phyloP scores from a whole-genome alignment of 64 coral and sea anemone genomes.

The Anthopleura sola region DNA sequence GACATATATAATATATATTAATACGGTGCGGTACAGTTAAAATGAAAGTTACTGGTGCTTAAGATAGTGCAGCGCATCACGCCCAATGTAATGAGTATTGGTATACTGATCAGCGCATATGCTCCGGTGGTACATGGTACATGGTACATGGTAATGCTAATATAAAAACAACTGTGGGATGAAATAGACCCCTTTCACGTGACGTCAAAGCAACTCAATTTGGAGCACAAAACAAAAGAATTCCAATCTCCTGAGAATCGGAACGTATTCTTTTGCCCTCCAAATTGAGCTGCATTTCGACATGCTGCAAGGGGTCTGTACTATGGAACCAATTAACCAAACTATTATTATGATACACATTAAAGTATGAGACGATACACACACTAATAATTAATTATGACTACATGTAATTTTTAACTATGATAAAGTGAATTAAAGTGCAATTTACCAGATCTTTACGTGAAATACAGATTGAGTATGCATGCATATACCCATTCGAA shows the following conservation, averaged over 20 bases:
- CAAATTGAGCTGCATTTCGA: too few relatives aligned
- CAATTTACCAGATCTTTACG: background rate
- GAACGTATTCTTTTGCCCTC: too few relatives aligned
- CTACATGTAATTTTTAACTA: background rate
- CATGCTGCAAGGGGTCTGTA: too few relatives aligned
- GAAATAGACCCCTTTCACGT: too few relatives aligned
- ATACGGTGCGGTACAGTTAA: background rate
- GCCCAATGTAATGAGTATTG: too few relatives aligned
- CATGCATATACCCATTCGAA: slow-evolving; percentile 6
- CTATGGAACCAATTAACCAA: background rate
- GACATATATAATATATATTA: background rate
- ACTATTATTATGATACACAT: background rate
- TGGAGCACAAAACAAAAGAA: too few relatives aligned
- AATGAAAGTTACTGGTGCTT: background rate
- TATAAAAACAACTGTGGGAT: background rate
- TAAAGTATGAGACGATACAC: background rate
- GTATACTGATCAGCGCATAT: background rate
- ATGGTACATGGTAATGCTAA: too few relatives aligned
- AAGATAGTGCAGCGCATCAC: too few relatives aligned
- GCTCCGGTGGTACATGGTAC: too few relatives aligned
- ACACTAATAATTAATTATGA: background rate
- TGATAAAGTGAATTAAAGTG: background rate
- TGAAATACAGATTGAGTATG: background rate
- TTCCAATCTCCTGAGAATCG: too few relatives aligned
- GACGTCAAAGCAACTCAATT: too few relatives aligned